Conservation (phyloP, 2,113 vertebrate species). For the Protobothrops flavoviridis region DNA sequence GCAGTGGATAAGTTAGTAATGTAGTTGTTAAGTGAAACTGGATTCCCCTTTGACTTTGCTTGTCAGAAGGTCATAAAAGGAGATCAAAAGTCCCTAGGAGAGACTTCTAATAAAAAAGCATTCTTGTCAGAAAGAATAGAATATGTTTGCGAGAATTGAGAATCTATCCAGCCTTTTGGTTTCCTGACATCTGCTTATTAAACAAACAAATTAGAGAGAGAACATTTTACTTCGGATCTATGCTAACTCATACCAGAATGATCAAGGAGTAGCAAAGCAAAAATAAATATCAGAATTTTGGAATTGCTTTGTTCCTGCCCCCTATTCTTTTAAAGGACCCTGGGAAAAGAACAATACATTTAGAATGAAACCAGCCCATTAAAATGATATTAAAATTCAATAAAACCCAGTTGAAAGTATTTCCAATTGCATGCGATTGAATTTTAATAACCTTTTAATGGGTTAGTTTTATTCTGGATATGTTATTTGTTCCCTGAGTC, state of each 20-base stretch:
- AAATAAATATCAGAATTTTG: neutral
- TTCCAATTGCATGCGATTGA: neutral
- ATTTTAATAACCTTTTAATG: constrained; percentile 14
- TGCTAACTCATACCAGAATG: neutral
- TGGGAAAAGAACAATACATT: neutral
- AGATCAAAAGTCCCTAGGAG: too few species aligned
- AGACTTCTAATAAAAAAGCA: too few species aligned
- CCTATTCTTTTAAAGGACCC: neutral
- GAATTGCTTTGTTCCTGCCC: neutral
- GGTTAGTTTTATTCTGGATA: neutral
- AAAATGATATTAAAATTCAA: constrained; percentile 15
- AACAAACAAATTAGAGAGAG: neutral
- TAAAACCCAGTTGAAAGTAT: constrained; percentile 8
- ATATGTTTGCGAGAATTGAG: neutral
- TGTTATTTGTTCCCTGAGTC: neutral
- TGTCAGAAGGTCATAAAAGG: too few species aligned
- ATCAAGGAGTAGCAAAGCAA: neutral
- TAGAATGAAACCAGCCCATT: neutral
- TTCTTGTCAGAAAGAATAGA: too few species aligned
- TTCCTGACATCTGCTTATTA: neutral
- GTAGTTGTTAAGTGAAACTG: too few species aligned
- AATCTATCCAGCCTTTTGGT: neutral
- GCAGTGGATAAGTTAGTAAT: too few species aligned
- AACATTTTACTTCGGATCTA: neutral
- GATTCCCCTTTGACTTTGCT: too few species aligned